Evolutionary conservation across 2,797 vertebrate genomes (phyloP).

Genomic region (Squalus acanthias): DNA sequence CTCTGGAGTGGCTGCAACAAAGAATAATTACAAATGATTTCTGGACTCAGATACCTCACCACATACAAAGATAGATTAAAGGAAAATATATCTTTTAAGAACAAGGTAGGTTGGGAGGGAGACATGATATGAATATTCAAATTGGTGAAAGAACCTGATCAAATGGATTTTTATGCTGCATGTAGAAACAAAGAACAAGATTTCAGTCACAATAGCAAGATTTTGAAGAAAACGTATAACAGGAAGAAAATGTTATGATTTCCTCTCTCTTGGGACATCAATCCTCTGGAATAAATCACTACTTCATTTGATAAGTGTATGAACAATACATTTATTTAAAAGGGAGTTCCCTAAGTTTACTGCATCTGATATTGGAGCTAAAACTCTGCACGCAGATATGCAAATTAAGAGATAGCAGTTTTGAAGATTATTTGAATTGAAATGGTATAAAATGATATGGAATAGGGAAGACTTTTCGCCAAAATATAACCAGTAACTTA

Average conservation of each 20-base stretch:
- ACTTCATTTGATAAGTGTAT: neutral
- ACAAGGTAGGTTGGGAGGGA: neutral
- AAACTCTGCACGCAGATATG: neutral
- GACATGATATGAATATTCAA: neutral
- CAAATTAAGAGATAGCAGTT: neutral
- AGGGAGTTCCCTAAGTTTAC: neutral
- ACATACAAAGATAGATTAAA: neutral
- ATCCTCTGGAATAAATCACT: neutral
- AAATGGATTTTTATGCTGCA: neutral
- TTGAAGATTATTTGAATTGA: neutral
- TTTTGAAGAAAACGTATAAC: neutral
- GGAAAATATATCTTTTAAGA: neutral
- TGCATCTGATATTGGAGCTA: neutral
- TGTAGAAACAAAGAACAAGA: no score
- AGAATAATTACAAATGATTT: neutral
- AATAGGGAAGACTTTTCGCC: neutral
- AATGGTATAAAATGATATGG: neutral
- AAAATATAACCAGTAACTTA: neutral
- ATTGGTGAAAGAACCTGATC: neutral
- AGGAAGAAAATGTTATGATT: neutral
- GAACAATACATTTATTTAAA: neutral
- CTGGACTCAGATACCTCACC: neutral
- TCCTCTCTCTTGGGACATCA: neutral
- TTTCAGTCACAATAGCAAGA: neutral
- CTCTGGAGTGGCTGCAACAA: neutral